These are phyloP conservation scores for Procambarus clarkii DNA, from an alignment of 1,140 invertebrate species.

Conservation along the genomic window DNA sequence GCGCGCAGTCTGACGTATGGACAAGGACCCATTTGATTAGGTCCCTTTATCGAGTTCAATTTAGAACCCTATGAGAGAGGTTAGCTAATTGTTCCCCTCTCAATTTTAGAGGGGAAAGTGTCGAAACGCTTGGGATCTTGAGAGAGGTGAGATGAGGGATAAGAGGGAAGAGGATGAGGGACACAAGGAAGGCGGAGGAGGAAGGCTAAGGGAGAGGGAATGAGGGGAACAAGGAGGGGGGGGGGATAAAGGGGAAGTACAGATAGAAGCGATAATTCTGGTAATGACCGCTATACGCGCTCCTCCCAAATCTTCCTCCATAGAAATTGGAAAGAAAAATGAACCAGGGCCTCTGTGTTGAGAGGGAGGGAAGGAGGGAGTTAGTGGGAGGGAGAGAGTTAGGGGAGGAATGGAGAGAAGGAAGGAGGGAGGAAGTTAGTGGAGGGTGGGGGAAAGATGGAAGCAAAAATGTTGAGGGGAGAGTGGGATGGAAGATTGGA, in stretches of 20 bases:
- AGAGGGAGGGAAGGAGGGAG: not conserved
- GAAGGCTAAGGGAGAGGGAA: not conserved
- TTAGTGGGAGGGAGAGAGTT: not conserved
- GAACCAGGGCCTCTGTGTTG: not conserved
- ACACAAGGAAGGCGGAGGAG: not conserved
- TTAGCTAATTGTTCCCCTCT: no score
- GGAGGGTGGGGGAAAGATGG: not conserved
- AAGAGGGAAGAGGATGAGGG: not conserved
- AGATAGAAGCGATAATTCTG: not conserved
- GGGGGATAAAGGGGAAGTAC: not conserved
- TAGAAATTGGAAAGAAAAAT: slow-evolving; percentile 16
- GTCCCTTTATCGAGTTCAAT: no score
- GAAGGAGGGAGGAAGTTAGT: not conserved
- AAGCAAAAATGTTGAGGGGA: not conserved
- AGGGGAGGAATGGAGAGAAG: not conserved
- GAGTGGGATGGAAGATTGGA: not conserved
- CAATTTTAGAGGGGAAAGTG: no score
- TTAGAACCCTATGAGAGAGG: no score
- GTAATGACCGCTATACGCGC: not conserved
- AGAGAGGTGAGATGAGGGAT: not conserved
- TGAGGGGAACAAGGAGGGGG: not conserved
- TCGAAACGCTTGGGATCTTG: no score
- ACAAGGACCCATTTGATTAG: no score
- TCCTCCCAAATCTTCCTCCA: slow-evolving; percentile 14
- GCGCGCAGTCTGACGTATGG: no score